Conservation (phyloP, 2,888 invertebrate genomes). For the Drosophila fulvimacula region DNA sequence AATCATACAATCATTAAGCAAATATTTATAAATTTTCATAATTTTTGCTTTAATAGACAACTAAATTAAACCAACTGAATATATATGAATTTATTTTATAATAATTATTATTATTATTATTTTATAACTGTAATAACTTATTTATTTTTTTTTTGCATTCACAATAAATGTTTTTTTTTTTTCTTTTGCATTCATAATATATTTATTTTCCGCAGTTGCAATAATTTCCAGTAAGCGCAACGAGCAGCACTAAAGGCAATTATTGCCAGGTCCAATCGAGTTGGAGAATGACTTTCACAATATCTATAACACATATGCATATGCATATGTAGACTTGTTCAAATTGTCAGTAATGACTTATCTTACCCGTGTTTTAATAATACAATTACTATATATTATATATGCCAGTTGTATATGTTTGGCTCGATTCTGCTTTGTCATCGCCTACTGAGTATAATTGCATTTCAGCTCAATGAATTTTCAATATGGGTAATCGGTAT, state of each 20-base stretch:
- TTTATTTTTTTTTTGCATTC: too few relatives aligned
- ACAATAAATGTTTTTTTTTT: too few relatives aligned
- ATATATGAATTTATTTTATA: too few relatives aligned
- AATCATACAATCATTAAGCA: neutral
- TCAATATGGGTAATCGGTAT: neutral
- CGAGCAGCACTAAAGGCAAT: neutral
- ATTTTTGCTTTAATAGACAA: neutral
- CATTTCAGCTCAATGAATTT: neutral
- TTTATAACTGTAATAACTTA: too few relatives aligned
- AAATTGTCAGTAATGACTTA: neutral
- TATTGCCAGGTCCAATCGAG: neutral
- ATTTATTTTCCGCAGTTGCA: neutral
- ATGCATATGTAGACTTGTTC: neutral
- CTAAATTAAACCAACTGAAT: neutral
- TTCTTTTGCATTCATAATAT: neutral
- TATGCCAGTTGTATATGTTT: neutral
- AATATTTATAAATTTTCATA: too few relatives aligned
- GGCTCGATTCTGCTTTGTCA: neutral
- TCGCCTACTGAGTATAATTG: neutral
- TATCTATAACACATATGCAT: too few relatives aligned
- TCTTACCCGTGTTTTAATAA: neutral
- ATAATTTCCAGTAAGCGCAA: neutral
- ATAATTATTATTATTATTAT: too few relatives aligned
- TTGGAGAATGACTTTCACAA: constrained; percentile 2
- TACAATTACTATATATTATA: neutral